Evolutionary conservation across 2,888 invertebrate species (phyloP).

Genomic region (Scelioninae gen. 2): DNA sequence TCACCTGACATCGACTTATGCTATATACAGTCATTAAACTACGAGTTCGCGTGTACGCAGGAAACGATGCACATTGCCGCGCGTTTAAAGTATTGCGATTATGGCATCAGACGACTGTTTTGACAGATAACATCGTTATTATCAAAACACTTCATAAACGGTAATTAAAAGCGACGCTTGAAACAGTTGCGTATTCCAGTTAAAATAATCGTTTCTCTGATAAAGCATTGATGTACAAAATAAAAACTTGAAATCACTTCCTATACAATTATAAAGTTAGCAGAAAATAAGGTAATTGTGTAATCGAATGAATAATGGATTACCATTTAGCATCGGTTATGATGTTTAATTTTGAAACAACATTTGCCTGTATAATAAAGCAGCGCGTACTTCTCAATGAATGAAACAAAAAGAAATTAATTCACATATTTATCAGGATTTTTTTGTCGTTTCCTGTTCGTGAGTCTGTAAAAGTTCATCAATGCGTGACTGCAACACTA

Average conservation of each 20-base stretch:
- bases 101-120: conserved; percentile 37
- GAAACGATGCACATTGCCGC: conserved; percentile 61
- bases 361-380: too few species aligned
- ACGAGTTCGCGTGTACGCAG: conserved; percentile 53
- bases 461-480: conserved; percentile 15
- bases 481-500: conserved; percentile 23
- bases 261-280: not conserved
- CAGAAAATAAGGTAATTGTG: too few species aligned
- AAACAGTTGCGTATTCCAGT: not conserved
- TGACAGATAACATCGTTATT: conserved; percentile 25
- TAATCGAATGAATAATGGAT: too few species aligned
- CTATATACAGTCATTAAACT: conserved; percentile 68
- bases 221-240: not conserved
- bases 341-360: too few species aligned
- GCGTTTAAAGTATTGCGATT: conserved; percentile 17
- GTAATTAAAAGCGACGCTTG: conserved; percentile 13
- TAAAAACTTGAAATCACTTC: not conserved
- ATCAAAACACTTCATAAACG: conserved; percentile 26
- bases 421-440: not conserved
- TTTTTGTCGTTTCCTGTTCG: not conserved
- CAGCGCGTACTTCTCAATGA: too few species aligned
- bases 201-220: not conserved
- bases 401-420: conserved; percentile 1
- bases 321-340: too few species aligned
- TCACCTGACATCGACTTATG: conserved; percentile 67